Evolutionary conservation across 1,140 invertebrate genomes (phyloP).

Genomic region (Chironomus striatipennis): DNA sequence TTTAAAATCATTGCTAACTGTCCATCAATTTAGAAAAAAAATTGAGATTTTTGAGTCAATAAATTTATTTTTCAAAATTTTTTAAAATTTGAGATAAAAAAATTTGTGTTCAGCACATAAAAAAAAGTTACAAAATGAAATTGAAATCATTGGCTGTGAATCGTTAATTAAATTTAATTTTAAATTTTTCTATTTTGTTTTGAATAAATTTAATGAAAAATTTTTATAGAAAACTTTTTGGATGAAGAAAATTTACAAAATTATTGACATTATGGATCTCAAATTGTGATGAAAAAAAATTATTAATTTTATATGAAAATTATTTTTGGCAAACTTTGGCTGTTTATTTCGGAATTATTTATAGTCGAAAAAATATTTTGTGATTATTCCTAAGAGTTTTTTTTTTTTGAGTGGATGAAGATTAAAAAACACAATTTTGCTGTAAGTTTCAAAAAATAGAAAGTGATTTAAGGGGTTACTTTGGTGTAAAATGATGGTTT

Average conservation of each 20-base stretch:
- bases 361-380: constrained; percentile 22
- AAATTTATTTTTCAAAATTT: constrained; percentile 19
- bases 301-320: background rate
- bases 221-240: background rate
- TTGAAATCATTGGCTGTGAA: constrained; percentile 21
- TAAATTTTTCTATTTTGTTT: background rate
- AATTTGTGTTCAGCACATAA: background rate
- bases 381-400: constrained; percentile 3
- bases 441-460: too few species aligned
- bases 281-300: constrained; percentile 18
- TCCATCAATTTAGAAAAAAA: background rate
- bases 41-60: constrained; percentile 19
- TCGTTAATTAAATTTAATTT: constrained; percentile 18
- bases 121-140: constrained; percentile 14
- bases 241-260: constrained; percentile 22
- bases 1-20: background rate
- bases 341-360: background rate
- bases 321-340: background rate
- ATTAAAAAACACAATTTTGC: too few species aligned
- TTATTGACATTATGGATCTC: constrained; percentile 18
- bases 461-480: too few species aligned
- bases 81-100: background rate
- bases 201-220: background rate
- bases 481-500: too few species aligned
- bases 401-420: background rate